Evolutionary conservation across 2,113 vertebrate species (phyloP).

Genomic region (Gopherus flavomarginatus): DNA sequence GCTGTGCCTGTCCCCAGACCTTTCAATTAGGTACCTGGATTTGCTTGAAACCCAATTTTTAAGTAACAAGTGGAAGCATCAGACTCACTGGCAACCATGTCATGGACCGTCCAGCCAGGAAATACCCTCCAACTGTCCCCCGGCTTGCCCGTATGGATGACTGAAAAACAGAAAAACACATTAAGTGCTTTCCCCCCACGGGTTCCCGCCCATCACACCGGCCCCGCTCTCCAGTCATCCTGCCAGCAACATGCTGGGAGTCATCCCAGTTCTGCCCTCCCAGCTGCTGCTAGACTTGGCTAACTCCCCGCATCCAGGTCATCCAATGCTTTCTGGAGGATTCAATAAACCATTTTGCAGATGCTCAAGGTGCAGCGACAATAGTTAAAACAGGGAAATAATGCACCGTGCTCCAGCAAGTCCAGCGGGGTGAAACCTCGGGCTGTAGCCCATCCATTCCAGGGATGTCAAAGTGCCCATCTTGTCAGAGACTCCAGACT

Average conservation of each 20-base stretch:
- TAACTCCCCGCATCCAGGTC: rapidly evolving
- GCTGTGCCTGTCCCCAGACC: not conserved
- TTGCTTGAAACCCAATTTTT: not conserved
- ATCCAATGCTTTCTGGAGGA: not conserved
- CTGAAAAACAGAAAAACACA: conserved; percentile 71
- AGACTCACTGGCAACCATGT: conserved; percentile 95
- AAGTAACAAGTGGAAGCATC: not conserved
- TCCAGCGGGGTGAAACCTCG: not conserved
- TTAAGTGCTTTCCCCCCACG: not conserved
- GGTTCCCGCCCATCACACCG: not conserved
- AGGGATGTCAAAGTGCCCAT: not conserved
- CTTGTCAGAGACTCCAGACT: not conserved
- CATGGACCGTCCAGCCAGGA: conserved; percentile 93
- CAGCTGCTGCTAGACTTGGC: not conserved
- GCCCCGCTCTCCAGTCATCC: not conserved
- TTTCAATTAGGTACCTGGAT: not conserved
- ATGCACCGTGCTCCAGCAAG: not conserved
- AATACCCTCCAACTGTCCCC: conserved; percentile 91
- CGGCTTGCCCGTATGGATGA: conserved; percentile 87
- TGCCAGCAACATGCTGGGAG: not conserved
- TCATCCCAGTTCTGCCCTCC: not conserved
- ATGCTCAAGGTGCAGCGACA: not conserved
- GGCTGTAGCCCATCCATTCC: not conserved
- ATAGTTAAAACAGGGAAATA: not conserved
- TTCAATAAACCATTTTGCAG: not conserved